A percentile compares a stretch with the other conserved stretches of the same genome.
Conservation (phyloP, 2,888 invertebrate species). For the Nomada flava region DNA sequence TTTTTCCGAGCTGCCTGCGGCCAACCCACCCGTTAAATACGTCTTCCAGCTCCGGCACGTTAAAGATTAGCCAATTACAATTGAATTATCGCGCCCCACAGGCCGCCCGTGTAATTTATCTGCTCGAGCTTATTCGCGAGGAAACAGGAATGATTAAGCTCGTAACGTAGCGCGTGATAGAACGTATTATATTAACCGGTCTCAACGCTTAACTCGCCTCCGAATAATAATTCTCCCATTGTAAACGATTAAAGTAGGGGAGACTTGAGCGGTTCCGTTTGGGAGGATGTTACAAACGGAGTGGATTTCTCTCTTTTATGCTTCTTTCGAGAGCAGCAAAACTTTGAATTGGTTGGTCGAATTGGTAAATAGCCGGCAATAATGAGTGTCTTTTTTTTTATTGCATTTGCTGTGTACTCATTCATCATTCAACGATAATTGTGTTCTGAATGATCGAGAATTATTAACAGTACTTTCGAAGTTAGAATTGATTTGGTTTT, state of each 20-base stretch:
- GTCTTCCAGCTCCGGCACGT: constrained; percentile 74
- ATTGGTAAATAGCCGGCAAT: no score
- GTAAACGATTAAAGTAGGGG: constrained; percentile 28
- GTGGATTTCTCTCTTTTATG: neutral
- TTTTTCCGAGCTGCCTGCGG: constrained; percentile 79
- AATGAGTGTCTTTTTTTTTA: no score
- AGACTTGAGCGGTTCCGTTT: neutral
- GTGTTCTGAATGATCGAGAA: no score
- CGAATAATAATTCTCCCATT: constrained; percentile 20
- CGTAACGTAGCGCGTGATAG: constrained; percentile 41
- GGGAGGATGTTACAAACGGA: neutral
- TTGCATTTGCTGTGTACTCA: no score
- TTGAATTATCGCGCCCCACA: constrained; percentile 79
- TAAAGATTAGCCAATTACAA: constrained; percentile 84
- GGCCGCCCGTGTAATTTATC: constrained; percentile 64
- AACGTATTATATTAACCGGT: constrained; percentile 19
- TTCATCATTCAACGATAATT: no score
- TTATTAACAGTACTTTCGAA: no score
- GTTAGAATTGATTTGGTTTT: no score
- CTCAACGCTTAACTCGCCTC: constrained; percentile 18
- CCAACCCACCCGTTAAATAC: constrained; percentile 70
- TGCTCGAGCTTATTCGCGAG: constrained; percentile 34
- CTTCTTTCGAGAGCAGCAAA: neutral
- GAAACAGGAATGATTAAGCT: constrained; percentile 59
- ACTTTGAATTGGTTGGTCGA: no score